Conservation (phyloP, 64 coral and sea anemone genomes). For the Porites lutea region DNA sequence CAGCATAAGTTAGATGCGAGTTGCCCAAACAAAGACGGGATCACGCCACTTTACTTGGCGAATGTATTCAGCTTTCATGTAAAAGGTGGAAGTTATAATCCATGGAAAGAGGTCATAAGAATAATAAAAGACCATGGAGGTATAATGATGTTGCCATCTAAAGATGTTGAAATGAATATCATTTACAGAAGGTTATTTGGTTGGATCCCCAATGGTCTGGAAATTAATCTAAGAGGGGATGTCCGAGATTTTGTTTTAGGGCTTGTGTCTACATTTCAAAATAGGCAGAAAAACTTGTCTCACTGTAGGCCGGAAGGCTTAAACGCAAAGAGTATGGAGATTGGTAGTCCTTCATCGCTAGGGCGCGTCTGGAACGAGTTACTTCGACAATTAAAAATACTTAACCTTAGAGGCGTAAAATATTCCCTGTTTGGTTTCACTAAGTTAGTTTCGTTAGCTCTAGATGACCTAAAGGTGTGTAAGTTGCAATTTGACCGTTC, state of each 20-base stretch:
- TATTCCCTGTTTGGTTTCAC: not conserved
- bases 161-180: not conserved
- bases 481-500: not conserved
- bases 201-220: not conserved
- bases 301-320: not conserved
- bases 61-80: not conserved
- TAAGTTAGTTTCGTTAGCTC: not conserved
- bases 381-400: not conserved
- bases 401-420: no score
- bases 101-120: not conserved
- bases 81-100: not conserved
- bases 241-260: not conserved
- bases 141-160: not conserved
- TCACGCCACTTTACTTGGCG: slow-evolving; percentile 48
- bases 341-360: not conserved
- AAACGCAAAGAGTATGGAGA: not conserved
- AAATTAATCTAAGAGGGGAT: not conserved
- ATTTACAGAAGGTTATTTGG: slow-evolving; percentile 20
- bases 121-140: slow-evolving; percentile 15
- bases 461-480: not conserved
- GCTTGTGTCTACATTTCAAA: not conserved
- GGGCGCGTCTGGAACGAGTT: not conserved
- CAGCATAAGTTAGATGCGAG: not conserved
- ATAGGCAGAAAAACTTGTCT: not conserved
- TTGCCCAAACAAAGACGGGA: slow-evolving; percentile 52